Evolutionary conservation across 2,888 invertebrate species (phyloP), one percentile per base, ranked within the genome.

Genomic region (Loripinus fragilis): DNA sequence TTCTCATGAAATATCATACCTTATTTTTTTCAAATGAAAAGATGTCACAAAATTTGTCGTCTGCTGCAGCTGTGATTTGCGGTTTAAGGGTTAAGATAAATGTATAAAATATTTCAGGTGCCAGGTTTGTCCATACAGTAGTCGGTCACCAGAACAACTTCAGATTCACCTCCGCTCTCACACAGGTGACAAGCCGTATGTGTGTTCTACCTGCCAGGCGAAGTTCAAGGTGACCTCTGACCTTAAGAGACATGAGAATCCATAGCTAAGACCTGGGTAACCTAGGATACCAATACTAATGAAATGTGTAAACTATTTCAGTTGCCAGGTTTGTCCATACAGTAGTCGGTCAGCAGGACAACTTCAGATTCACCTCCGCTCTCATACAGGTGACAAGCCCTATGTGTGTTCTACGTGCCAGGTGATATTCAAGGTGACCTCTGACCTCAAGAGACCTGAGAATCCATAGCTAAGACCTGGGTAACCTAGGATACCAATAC

Each of bases 301-400:
- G n/a, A 38, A 12, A 38, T 38, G n/a, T 12, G 5, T 20, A 48
- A n/a, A 5, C 7, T 60, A 33, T 76, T 86, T 3, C 87, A 94
- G 94, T 80, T 95, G 95, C 82, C 94, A 95, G 90, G 91, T 94
- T 8, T 95, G 95, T 87, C 90, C 94, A 2, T 94, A 94, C 82
- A 92, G 94, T 71, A 93, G 94, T 64, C 92, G 94, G 50, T 94
- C 94, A 76, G 92, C 94, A 25, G 94, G 94, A 64, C 94, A 94
- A 89, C 90, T 95, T 45, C 93, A 93, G 23, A 94, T 94, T n/a
- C 95, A 95, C 85, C 88, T 94, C 23, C 88, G 94, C 23, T 93
- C 92, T 15, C 94, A 95, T 85, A 94, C 94, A 25, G 94, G 94
- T 71, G 92, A 90, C 74, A 84, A 87, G 10, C 92, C 92, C 2